These are phyloP conservation scores for Coluber constrictor DNA, from an alignment of 2,797 vertebrate species.

Conservation along the genomic window DNA sequence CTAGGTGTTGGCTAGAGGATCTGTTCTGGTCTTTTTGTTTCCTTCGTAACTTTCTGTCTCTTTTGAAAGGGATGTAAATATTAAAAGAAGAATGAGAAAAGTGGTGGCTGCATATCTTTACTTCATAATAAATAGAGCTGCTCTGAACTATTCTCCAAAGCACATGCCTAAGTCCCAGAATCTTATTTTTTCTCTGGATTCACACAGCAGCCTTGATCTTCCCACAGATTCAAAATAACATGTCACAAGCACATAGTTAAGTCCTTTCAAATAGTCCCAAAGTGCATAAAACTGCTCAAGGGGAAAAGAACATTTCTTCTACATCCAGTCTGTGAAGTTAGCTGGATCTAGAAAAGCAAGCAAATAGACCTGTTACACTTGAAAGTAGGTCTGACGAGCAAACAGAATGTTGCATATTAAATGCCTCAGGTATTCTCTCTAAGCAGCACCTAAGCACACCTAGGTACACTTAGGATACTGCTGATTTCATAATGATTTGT, in stretches of 20 bases:
- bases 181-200: constrained; percentile 64
- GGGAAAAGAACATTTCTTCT: constrained; percentile 49
- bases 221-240: constrained; percentile 60
- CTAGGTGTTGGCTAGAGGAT: background rate
- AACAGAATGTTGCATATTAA: constrained; percentile 14
- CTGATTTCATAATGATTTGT: constrained; percentile 16
- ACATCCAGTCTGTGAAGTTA: constrained; percentile 31
- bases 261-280: constrained; percentile 51
- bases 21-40: background rate
- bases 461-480: background rate
- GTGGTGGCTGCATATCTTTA: constrained; percentile 40
- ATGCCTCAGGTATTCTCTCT: rapidly evolving
- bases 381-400: background rate
- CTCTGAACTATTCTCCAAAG: constrained; percentile 55
- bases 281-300: constrained; percentile 48
- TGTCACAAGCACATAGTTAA: constrained; percentile 55
- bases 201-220: constrained; percentile 60
- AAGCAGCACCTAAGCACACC: background rate
- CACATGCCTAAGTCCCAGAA: constrained; percentile 51
- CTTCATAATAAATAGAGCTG: constrained; percentile 37
- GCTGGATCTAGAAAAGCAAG: constrained; percentile 30
- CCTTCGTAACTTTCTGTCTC: background rate
- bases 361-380: constrained; percentile 39
- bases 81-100: constrained; percentile 35
- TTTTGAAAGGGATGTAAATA: background rate